These are phyloP conservation scores for Endotricha flammealis DNA, from an alignment of 2,888 invertebrate species.

Conservation along the genomic window DNA sequence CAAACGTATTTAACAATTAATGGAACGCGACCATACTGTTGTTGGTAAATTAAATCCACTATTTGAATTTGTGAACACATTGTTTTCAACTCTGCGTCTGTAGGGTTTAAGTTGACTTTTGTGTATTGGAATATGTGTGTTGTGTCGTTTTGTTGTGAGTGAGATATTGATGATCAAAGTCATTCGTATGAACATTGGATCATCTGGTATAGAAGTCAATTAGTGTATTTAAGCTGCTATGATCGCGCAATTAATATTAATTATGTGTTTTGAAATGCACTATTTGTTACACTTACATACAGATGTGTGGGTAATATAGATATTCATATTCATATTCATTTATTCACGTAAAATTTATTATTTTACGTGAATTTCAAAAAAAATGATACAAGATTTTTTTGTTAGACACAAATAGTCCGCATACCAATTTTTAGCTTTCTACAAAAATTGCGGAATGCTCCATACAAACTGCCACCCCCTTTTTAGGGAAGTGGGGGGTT, in stretches of 20 bases:
- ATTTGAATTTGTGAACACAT: not conserved
- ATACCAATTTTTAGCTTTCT: too few species aligned
- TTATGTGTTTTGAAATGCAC: constrained; percentile 22
- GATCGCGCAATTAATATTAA: constrained; percentile 39
- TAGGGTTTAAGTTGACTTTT: not conserved
- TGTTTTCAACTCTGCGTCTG: not conserved
- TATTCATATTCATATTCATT: too few species aligned
- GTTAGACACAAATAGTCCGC: too few species aligned
- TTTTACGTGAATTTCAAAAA: too few species aligned
- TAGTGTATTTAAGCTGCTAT: constrained; percentile 33
- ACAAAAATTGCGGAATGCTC: too few species aligned
- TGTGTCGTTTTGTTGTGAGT: constrained; percentile 14
- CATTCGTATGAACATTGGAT: constrained; percentile 37
- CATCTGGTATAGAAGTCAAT: constrained; percentile 40
- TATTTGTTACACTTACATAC: too few species aligned
- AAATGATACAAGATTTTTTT: too few species aligned
- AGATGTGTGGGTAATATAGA: too few species aligned
- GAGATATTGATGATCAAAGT: constrained; percentile 42
- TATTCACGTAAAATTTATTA: too few species aligned
- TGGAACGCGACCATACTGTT: constrained; percentile 19
- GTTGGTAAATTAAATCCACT: constrained; percentile 7
- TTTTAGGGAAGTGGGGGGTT: too few species aligned
- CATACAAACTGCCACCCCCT: too few species aligned
- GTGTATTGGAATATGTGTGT: constrained; percentile 4
- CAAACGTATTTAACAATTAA: constrained; percentile 52